A percentile compares a stretch with the other conserved stretches of the same genome.
Conservation (phyloP, 1,140 invertebrate genomes). For the Hyles euphorbiae region DNA sequence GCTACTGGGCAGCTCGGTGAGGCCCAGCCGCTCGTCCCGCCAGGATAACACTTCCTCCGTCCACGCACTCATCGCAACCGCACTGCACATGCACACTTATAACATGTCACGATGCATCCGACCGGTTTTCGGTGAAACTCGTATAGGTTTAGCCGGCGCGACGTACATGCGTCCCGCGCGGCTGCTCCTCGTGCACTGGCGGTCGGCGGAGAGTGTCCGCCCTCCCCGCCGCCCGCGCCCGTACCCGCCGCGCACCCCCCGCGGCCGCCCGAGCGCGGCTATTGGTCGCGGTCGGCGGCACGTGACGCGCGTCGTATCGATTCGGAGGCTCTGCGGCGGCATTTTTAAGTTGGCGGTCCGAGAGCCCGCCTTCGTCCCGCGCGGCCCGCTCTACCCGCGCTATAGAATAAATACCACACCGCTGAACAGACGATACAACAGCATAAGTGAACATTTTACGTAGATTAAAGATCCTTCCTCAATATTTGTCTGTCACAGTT, state of each 20-base stretch:
- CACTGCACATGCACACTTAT: constrained; percentile 61
- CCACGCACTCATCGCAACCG: constrained; percentile 67
- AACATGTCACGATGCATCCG: constrained; percentile 53
- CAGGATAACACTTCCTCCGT: constrained; percentile 64
- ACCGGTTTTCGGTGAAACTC: constrained; percentile 59
- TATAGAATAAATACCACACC: constrained; percentile 29
- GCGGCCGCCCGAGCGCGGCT: constrained; percentile 45
- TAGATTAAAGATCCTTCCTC: too few species aligned
- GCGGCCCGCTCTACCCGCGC: constrained; percentile 43
- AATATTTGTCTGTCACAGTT: too few species aligned
- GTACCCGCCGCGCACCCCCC: constrained; percentile 23
- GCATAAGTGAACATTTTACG: neutral
- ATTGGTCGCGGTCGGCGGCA: constrained; percentile 74
- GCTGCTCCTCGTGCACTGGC: constrained; percentile 56
- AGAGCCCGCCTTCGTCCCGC: constrained; percentile 65
- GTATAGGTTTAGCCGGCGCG: constrained; percentile 40
- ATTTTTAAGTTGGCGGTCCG: constrained; percentile 82
- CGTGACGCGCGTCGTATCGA: constrained; percentile 82
- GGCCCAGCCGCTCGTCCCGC: constrained; percentile 63
- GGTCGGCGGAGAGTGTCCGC: constrained; percentile 28
- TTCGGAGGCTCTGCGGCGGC: constrained; percentile 84
- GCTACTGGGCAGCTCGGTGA: constrained; percentile 59
- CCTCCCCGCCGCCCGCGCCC: constrained; percentile 32
- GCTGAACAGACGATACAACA: constrained; percentile 19
- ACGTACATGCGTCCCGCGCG: constrained; percentile 59